A percentile compares a stretch with the other conserved stretches of the same genome.
Evolutionary conservation across 2,113 vertebrate genomes (phyloP).

Genomic region (Colistium nudipinnis): DNA sequence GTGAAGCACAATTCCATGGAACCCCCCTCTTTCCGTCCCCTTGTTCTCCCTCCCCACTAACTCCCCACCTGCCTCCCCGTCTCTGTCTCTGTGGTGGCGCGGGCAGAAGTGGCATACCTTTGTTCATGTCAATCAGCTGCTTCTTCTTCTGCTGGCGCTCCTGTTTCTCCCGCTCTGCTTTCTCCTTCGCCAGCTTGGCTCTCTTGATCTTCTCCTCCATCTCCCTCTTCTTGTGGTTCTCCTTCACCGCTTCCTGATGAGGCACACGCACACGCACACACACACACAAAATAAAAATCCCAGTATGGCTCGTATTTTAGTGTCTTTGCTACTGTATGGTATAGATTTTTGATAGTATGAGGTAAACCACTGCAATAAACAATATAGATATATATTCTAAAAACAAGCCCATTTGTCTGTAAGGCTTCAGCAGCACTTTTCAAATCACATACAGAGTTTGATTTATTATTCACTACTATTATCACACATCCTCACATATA

Average conservation of each 20-base stretch:
- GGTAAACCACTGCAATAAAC: slow-evolving; percentile 66
- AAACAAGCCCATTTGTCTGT: slow-evolving; percentile 37
- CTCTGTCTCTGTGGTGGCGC: slow-evolving; percentile 44
- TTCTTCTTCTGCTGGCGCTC: slow-evolving; percentile 98
- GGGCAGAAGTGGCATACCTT: slow-evolving; percentile 85
- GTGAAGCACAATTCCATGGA: slow-evolving; percentile 59
- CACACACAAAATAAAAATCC: slow-evolving; percentile 63
- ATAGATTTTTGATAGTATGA: slow-evolving; percentile 58
- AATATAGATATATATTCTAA: slow-evolving; percentile 39
- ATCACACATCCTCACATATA: too few relatives aligned
- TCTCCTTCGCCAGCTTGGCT: slow-evolving; percentile 97
- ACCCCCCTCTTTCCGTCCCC: slow-evolving; percentile 20
- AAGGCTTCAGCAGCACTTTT: slow-evolving; percentile 12
- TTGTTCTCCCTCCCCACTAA: slow-evolving; percentile 30
- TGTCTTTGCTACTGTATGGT: slow-evolving; percentile 42
- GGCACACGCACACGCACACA: slow-evolving; percentile 36
- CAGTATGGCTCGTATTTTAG: slow-evolving; percentile 57
- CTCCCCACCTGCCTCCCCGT: slow-evolving; percentile 40
- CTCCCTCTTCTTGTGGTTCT: slow-evolving; percentile 96
- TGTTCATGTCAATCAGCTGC: slow-evolving; percentile 98
- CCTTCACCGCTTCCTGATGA: slow-evolving; percentile 93
- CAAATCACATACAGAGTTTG: slow-evolving; percentile 6
- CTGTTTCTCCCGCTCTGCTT: slow-evolving; percentile 93
- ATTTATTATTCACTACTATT: not conserved
- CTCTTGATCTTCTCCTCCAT: slow-evolving; percentile 96